Evolutionary conservation across 2,888 invertebrate genomes (phyloP).

Genomic region (Xestia c-nigrum): DNA sequence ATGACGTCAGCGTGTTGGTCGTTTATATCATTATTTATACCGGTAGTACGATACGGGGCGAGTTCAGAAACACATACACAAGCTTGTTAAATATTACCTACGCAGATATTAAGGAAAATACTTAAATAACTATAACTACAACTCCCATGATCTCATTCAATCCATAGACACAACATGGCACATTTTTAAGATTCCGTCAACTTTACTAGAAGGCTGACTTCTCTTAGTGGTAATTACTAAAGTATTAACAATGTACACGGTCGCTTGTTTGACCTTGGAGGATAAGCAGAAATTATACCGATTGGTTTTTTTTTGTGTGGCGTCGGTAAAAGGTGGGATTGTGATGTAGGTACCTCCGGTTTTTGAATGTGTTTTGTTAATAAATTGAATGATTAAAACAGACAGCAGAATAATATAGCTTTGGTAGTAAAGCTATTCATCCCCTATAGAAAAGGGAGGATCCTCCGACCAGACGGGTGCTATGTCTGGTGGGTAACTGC

Average conservation of each 20-base stretch:
- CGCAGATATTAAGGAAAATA: background rate
- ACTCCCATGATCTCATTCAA: too few species aligned
- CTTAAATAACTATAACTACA: background rate
- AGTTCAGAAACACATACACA: background rate
- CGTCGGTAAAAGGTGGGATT: background rate
- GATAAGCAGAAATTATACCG: constrained; percentile 6
- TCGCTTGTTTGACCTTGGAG: constrained; percentile 29
- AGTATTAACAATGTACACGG: constrained; percentile 24
- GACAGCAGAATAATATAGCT: background rate
- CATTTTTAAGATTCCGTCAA: constrained; percentile 32
- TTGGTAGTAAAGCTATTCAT: too few species aligned
- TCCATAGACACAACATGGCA: background rate
- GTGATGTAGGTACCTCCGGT: background rate
- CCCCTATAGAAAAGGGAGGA: too few species aligned
- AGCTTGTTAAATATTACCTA: background rate
- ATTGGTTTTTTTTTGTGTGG: background rate
- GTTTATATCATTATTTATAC: background rate
- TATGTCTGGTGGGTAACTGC: too few species aligned
- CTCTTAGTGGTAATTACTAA: constrained; percentile 17
- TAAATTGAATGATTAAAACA: background rate
- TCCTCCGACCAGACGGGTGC: too few species aligned
- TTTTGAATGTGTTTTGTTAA: background rate
- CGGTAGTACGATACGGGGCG: background rate
- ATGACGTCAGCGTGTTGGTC: too few species aligned
- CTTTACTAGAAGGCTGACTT: constrained; percentile 33